Base-by-base conservation (phyloP, 2,888 invertebrate species). In the Andrena marginata region DNA sequence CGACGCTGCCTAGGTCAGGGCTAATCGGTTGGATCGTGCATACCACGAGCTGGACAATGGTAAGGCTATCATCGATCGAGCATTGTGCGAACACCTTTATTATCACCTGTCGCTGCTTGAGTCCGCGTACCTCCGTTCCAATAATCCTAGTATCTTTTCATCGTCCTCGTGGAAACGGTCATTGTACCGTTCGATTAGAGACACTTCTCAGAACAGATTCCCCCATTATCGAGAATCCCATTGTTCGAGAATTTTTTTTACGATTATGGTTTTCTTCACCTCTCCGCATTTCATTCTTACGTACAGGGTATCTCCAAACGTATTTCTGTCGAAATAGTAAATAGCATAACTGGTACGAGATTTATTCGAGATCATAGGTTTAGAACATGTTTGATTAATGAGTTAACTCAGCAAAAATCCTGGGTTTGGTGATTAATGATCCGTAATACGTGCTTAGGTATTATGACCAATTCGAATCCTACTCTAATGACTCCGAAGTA, bases 21-120 rank as follows among this genome's bases (percentile, higher is more conserved):
- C 56, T 85, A 85, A 85, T 80, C 33, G 80, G 59, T 68, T 65
- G 54, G 42, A 75, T 75, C 74, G 77, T 62, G 77, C 71, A 71
- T 59, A 54, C 49, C 59, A 35, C 33, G 31, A 64, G 29, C 49
- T 64, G 73, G 75, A 49, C 84, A 82, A 82, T 82, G 84, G 73
- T 81, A 79, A 82, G 78, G 73, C 76, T 78, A 76, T 13, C 72
- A 84, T 82, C 84, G 84, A 84, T 84, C 73, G 63, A 29, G 16
- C 51, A 20, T 33, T 78, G 67, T 49, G 78, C 56, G 51, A 42
- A 56, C 70, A 74, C 78, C 72, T 67, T 82, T 81, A 70, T 35
- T 70, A 23, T 77, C 77, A 81, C 77, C 81, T 81, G 81, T 75
- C 81, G 79, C 81, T 82, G 33, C 26, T 42, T 29, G 31, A 59